Conservation (phyloP, 2,888 invertebrate genomes). For the Conchocele bisecta region DNA sequence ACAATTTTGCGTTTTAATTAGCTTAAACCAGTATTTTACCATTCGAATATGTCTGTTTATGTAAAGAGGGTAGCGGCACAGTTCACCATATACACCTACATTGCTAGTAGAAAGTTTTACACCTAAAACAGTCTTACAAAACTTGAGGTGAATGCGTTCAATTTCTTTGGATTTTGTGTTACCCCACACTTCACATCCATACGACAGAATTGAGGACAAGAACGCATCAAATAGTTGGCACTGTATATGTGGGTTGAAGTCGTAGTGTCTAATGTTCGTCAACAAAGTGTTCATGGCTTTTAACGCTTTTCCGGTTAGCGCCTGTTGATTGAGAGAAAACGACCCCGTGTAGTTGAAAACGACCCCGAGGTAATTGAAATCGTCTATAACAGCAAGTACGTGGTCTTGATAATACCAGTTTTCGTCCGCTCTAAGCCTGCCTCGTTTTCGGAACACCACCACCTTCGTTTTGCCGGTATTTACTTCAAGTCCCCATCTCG, state of each 20-base stretch:
- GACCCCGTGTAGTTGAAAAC: conserved; percentile 27
- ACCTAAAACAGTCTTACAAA: conserved; percentile 18
- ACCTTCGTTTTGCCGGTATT: conserved; percentile 16
- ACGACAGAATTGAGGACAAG: conserved; percentile 12
- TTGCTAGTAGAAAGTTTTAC: conserved; percentile 12
- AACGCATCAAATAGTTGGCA: conserved; percentile 26
- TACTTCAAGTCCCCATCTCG: neutral
- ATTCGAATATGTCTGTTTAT: conserved; percentile 4
- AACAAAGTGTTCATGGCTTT: conserved; percentile 15
- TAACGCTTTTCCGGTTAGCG: conserved; percentile 19
- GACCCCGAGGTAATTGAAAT: conserved; percentile 30
- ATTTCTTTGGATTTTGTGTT: conserved; percentile 14
- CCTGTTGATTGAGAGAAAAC: conserved; percentile 15
- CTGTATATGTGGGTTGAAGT: neutral
- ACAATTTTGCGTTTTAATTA: neutral
- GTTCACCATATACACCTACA: conserved; percentile 23
- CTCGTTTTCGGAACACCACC: conserved; percentile 30
- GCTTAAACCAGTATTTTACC: conserved; percentile 14
- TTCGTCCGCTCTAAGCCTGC: conserved; percentile 4
- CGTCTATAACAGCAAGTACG: conserved; percentile 10
- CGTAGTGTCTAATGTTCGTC: conserved; percentile 1
- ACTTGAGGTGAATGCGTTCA: conserved; percentile 27
- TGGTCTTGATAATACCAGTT: conserved; percentile 12
- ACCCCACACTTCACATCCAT: conserved; percentile 11
- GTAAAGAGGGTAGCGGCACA: conserved; percentile 25